phyloP scores from a whole-genome alignment of 2,113 vertebrate species.

The Barnardius zonarius region DNA sequence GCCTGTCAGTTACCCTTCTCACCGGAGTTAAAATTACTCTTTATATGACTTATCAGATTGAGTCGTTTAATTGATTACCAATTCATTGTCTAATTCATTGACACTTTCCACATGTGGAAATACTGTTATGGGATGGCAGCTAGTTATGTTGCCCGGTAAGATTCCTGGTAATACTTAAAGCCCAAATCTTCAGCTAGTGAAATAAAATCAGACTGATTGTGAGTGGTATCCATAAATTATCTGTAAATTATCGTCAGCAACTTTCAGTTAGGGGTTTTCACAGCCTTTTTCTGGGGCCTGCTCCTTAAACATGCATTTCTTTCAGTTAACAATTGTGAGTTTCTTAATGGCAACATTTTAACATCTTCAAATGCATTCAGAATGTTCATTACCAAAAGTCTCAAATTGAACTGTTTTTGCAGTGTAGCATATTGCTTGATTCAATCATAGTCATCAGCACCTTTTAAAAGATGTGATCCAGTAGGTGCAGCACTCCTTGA shows the following conservation, averaged over 20 bases:
- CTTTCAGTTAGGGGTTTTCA: background rate
- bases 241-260: background rate
- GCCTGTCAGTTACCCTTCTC: slow-evolving; percentile 37
- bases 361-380: background rate
- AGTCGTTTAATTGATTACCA: slow-evolving; percentile 38
- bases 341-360: background rate
- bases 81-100: slow-evolving; percentile 20
- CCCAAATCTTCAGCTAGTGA: background rate
- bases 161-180: background rate
- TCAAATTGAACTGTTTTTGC: background rate
- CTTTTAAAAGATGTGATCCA: background rate
- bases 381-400: background rate
- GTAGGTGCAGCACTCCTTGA: background rate
- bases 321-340: background rate
- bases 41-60: slow-evolving; percentile 14
- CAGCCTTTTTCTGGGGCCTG: background rate
- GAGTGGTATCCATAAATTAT: background rate
- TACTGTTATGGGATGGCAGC: background rate
- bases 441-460: background rate
- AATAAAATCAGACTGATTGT: background rate
- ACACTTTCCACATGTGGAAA: background rate
- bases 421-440: background rate
- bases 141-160: background rate
- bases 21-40: background rate
- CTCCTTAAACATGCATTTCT: background rate